Conservation (phyloP, 2,797 vertebrate genomes). For the Carcharodon carcharias region DNA sequence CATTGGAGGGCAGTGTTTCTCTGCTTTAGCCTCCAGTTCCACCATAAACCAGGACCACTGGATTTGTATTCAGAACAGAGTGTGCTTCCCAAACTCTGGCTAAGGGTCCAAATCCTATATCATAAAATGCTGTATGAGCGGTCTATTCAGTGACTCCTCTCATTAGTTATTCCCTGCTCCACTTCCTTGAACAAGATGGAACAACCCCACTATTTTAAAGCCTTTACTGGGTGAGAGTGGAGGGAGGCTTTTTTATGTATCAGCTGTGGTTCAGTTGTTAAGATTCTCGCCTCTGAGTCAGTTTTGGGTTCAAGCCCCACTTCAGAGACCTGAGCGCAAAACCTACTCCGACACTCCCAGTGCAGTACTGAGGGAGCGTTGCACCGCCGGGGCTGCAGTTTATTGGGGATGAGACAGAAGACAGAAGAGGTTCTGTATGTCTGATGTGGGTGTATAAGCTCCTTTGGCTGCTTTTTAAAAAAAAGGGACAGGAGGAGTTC, state of each 20-base stretch:
- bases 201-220: background rate
- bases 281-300: no score
- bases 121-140: background rate
- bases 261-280: background rate
- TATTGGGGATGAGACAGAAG: background rate
- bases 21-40: background rate
- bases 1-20: background rate
- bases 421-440: background rate
- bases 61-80: background rate
- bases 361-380: background rate
- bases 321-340: background rate
- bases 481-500: no score
- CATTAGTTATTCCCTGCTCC: background rate
- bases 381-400: background rate
- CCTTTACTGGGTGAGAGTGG: background rate
- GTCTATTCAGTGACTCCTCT: background rate
- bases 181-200: background rate
- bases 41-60: background rate
- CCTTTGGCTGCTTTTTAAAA: background rate
- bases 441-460: background rate
- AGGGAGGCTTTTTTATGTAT: background rate
- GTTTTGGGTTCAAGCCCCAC: background rate
- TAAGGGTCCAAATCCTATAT: no score
- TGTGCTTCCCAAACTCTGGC: background rate
- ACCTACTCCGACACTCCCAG: no score